These are phyloP conservation scores for Caenorhabditis brenneri DNA, from an alignment of 1,140 invertebrate genomes.

Conservation along the genomic window DNA sequence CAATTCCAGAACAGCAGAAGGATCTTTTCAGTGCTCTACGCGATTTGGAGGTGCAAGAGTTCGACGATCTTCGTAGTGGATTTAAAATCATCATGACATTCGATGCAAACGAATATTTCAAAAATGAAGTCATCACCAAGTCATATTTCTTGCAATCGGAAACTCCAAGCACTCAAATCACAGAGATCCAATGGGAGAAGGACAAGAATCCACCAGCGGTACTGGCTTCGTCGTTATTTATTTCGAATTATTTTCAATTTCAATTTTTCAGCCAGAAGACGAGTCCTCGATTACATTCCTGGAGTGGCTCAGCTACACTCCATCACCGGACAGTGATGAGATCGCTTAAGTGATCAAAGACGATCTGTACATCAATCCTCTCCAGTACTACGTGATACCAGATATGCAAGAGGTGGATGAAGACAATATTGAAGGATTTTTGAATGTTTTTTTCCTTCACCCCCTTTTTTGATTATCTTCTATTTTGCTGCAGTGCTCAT, in stretches of 20 bases:
- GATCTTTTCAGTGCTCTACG: slow-evolving; percentile 83
- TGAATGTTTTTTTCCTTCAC: no score
- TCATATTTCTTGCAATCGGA: slow-evolving; percentile 71
- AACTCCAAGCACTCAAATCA: slow-evolving; percentile 79
- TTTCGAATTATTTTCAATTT: neutral
- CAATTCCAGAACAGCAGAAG: slow-evolving; percentile 85
- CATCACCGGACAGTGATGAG: slow-evolving; percentile 81
- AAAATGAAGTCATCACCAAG: slow-evolving; percentile 76
- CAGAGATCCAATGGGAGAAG: slow-evolving; percentile 81
- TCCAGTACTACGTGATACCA: slow-evolving; percentile 85
- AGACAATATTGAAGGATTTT: slow-evolving; percentile 60
- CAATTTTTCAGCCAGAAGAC: slow-evolving; percentile 47
- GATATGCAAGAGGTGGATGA: slow-evolving; percentile 76
- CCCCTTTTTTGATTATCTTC: no score
- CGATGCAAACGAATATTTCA: slow-evolving; percentile 84
- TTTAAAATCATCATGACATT: slow-evolving; percentile 83
- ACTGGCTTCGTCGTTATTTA: slow-evolving; percentile 54
- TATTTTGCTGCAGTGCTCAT: no score
- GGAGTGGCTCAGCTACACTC: slow-evolving; percentile 81
- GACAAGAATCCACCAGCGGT: slow-evolving; percentile 74
- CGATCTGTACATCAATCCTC: slow-evolving; percentile 88
- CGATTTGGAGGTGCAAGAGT: slow-evolving; percentile 84
- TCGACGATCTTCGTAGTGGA: slow-evolving; percentile 87
- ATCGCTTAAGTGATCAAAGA: slow-evolving; percentile 85
- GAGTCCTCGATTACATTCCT: slow-evolving; percentile 78